These are phyloP conservation scores for Machimus atricapillus DNA, from an alignment of 2,888 invertebrate species.

Conservation along the genomic window DNA sequence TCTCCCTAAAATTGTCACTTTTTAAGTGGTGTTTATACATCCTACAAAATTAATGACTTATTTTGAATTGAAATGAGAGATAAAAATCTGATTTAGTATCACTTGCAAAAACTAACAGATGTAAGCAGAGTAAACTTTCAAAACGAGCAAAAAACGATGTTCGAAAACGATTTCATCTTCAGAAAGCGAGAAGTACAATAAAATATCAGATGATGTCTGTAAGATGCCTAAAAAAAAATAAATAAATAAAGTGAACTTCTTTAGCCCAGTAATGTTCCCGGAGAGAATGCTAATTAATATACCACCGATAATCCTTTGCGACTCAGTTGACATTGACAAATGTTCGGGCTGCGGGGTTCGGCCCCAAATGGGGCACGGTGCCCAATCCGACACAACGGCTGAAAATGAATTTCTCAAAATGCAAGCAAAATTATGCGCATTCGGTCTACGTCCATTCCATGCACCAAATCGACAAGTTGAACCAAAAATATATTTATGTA, in stretches of 20 bases:
- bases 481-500: not conserved
- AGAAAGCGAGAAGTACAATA: not conserved
- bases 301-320: not conserved
- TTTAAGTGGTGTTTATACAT: not conserved
- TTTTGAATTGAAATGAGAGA: not conserved
- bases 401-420: not conserved
- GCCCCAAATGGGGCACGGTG: not conserved
- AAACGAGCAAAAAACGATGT: not conserved
- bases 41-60: not conserved
- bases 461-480: not conserved
- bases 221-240: not conserved
- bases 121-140: not conserved
- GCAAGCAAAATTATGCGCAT: not conserved
- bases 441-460: not conserved
- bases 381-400: not conserved
- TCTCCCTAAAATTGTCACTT: not conserved
- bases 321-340: not conserved
- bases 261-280: not conserved
- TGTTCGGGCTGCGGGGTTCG: not conserved
- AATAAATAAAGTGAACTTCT: not conserved
- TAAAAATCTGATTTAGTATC: not conserved
- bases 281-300: not conserved
- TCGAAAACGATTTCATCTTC: not conserved
- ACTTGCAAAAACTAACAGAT: not conserved
- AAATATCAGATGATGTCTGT: not conserved